Evolutionary conservation across 2,113 vertebrate species (phyloP).

Genomic region (Cochlearius cochlearius): DNA sequence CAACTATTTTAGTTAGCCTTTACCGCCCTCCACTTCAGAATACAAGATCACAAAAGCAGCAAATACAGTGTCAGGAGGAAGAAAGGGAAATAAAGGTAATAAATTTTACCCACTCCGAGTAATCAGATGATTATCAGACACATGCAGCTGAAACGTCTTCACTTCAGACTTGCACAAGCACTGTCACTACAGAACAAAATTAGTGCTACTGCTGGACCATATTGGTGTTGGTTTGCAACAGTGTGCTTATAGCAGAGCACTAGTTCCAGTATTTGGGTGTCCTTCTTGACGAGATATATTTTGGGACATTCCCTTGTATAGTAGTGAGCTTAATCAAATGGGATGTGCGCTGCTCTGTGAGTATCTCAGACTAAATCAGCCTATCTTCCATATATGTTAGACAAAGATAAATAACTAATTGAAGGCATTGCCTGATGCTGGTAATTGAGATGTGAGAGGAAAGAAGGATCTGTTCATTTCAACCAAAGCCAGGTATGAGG

Average conservation of each 20-base stretch:
- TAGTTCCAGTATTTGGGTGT: not conserved
- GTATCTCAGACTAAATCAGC: not conserved
- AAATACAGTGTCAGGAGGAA: not conserved
- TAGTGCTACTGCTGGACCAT: not conserved
- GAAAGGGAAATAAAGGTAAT: not conserved
- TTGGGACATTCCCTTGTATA: not conserved
- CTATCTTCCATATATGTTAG: not conserved
- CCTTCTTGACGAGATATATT: not conserved
- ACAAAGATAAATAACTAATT: not conserved
- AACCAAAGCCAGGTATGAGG: not conserved
- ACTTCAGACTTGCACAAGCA: not conserved
- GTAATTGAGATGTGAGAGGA: not conserved
- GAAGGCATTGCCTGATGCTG: not conserved
- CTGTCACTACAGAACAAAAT: not conserved
- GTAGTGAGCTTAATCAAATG: not conserved
- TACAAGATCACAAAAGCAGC: not conserved
- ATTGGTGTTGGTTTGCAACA: not conserved
- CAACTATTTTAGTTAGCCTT: not conserved
- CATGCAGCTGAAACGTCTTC: not conserved
- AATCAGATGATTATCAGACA: not conserved
- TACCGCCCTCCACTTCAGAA: not conserved
- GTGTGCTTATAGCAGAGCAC: rapidly evolving
- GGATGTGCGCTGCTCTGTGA: not conserved
- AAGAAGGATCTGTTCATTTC: not conserved
- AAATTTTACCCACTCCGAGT: not conserved